Evolutionary conservation across 2,797 vertebrate species (phyloP), one percentile per base, ranked within the genome.

Genomic region (Galago senegalensis): DNA sequence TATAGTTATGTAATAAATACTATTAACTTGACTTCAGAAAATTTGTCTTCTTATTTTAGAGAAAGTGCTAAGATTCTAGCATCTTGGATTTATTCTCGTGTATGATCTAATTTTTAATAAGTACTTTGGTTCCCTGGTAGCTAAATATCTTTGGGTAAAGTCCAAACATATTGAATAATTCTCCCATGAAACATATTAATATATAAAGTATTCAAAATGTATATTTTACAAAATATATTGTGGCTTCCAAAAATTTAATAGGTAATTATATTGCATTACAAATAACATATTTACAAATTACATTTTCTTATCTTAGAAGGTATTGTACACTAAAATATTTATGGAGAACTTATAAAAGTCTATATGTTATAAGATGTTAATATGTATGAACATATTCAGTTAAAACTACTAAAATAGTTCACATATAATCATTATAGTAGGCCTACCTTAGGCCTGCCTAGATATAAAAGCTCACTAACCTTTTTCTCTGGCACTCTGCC

Each of bases 51-150:
- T 85, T 65, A 76, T 72, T 80, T 92, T 63, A 61, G 53, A 82
- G 13, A 61, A 63, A 84, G 4, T 34, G 21, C 72, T 37, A 61
- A 81, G 17, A 86, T 43, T 80, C 23, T 6, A 61, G 1, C 79
- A 25, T 43, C 29, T 76, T 75, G 20, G 40, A 81, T 53, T 81
- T 89, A 88, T 53, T 13, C 13, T 88, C 31, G 89, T 27, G 14
- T 63, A 29, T 12, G 10, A 73, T 58, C 9, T 84, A 91, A 79
- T 58, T 85, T 85, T 94, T 40, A 75, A 89, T 46, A 89, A 61
- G 60, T 53, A 27, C 34, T 86, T 96, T 81, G 20, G 2, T 61
- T 81, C 11, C 43, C 53, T 89, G 12, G 6, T 53, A 73, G 34
- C 49, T 65, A 34, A 65, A 61, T 63, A 10, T 46, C 3, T 11